Evolutionary conservation across 1,140 invertebrate genomes (phyloP), one percentile per base, ranked within the genome.

Genomic region (Anastatus disparis): DNA sequence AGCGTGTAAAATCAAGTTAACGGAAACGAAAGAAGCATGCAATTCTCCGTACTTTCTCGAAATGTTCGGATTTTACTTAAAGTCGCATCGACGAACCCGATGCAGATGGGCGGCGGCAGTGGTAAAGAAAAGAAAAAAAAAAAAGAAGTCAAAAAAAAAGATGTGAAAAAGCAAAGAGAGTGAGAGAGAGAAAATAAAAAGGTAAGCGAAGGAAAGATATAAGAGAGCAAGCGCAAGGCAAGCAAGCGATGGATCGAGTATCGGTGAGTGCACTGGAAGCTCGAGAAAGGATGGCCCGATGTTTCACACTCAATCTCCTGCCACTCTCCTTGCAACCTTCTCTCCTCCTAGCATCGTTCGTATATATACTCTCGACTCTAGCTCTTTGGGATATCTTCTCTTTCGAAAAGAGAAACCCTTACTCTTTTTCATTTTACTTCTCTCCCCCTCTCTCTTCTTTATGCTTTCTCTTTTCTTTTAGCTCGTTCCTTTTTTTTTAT

Each of bases 261-360:
- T 76, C 53, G 73, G 64, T 66, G 73, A 75, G 50, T 38, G 59
- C 42, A 44, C 66, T 70, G 69, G 71, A 74, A 69, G 65, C 48
- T 50, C 63, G n/a, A 75, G 72, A 68, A 78, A 77, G 72, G 76
- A 77, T 77, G 78, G 71, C 65, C 73, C 75, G 73, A 79, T 80
- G 78, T 80, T 80, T 79, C 77, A 79, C 78, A 78, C 76, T 78
- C 77, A 73, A 80, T 80, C 77, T 79, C 77, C 76, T 78, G 77
- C 74, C 75, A 76, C 74, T 73, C 72, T 53, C 69, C 52, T n/a
- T 50, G 46, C n/a, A 35, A 26, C 20, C 38, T 20, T 20, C 35
- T 22, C 29, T 50, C 24, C 68, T 24, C 42, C 46, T 26, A 22
- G 17, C 20, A 0, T 31, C 44, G 31, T 17, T 12, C 59, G n/a